Percentiles rank a stretch among this genome's conserved stretches.
These are phyloP conservation scores for Buceros bicornis DNA, from an alignment of 2,797 vertebrate genomes.

Conservation along the genomic window DNA sequence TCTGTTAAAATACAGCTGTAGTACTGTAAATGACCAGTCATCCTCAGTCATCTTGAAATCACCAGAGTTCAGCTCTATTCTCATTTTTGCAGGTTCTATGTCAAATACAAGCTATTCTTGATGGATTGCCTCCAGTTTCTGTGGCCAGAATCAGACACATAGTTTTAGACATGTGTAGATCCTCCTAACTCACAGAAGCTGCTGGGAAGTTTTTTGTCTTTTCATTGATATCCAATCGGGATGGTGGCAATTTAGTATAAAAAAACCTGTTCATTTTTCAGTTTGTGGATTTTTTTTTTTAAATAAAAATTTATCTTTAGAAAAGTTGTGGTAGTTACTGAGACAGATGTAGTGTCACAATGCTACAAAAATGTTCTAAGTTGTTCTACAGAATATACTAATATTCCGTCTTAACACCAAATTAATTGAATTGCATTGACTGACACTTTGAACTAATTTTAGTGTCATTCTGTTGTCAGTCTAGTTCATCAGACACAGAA, in stretches of 20 bases:
- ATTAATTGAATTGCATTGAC: slow-evolving; percentile 47
- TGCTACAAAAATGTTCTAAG: not conserved
- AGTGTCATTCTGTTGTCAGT: not conserved
- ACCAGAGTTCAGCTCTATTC: not conserved
- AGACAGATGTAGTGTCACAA: not conserved
- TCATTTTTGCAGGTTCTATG: not conserved
- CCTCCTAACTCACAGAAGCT: not conserved
- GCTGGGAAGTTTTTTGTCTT: not conserved
- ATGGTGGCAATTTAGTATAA: not conserved
- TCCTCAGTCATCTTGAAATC: not conserved
- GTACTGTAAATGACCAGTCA: not conserved
- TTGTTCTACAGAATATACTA: not conserved
- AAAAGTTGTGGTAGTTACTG: not conserved
- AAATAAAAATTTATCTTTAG: not conserved
- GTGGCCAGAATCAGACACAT: not conserved
- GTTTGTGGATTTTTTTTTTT: not conserved
- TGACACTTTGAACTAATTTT: not conserved
- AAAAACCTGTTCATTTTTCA: not conserved
- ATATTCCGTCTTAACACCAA: slow-evolving; percentile 28
- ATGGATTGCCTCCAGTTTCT: not conserved
- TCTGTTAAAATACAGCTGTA: not conserved
- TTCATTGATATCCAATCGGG: not conserved
- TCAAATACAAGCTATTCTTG: not conserved
- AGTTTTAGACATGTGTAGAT: not conserved
- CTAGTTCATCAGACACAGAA: slow-evolving; percentile 19